Base-by-base conservation (phyloP, 2,888 invertebrate genomes). In the Agriotes lineatus region DNA sequence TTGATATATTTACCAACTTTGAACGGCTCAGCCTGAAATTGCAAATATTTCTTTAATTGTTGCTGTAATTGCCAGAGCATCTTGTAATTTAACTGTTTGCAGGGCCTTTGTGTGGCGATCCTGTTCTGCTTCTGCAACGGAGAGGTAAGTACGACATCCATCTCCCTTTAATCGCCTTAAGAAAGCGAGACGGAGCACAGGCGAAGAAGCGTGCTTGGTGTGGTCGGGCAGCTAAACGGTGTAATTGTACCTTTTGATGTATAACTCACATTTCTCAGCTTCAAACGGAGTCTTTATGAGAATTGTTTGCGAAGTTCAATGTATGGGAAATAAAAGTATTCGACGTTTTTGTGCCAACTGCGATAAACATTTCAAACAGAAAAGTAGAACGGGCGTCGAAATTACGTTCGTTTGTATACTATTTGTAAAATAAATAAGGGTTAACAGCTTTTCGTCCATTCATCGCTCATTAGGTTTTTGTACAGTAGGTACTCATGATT, bases 101-200 rank as follows among this genome's bases (percentile, higher is more conserved):
- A 97, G 93, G 97, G 97, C 69, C 89, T 96, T 68, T 95, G 94
- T 83, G 96, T 97, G 60, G 95, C 97, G 35, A 90, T 94, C 71
- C 89, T 97, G 57, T 96, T 95, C 86, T 96, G 96, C 83, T 97
- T 97, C 88, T 95, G 93, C 87, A 97, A 97, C 82, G 96, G 96
- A 74, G 97, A 97, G 90, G 97, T 97, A 85, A 86, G 86, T 82
- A 61, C 33, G 18, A 12, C 25, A 35, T 2, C 45, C 10, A 35
- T 35, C n/a, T 14, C 30, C 19, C 12, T 56, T 56, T 22, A 56
- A 37, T 56, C 16, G 42, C 42, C 42, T 57, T 57, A 57, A 57
- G 52, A 52, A 52, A 30, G 16, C 25, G 52, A 52, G 52, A 52
- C 4, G 25, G 52, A 42, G 56, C 25, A 20, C 19, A 10, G 18